A percentile compares a stretch with the other conserved stretches of the same genome.
Conservation (phyloP, 2,113 vertebrate species). For the Thamnophis sirtalis region DNA sequence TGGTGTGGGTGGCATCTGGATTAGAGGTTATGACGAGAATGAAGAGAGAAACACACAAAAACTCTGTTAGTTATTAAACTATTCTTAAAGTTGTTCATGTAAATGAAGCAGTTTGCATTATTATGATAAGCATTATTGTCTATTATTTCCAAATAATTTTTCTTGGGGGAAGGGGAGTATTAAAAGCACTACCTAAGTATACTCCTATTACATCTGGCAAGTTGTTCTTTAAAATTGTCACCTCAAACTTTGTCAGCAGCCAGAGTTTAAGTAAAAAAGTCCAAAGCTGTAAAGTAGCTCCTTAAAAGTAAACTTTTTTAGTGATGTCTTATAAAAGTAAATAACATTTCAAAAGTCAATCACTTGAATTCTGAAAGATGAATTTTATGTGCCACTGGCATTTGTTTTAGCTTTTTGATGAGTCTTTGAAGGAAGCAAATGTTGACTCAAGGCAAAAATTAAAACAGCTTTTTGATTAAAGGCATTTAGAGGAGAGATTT, state of each 20-base stretch:
- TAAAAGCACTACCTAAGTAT: neutral
- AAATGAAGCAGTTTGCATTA: neutral
- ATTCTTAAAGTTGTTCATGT: neutral
- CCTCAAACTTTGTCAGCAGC: neutral
- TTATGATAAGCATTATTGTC: neutral
- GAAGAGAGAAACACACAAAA: neutral
- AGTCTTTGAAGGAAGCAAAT: neutral
- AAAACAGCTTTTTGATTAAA: neutral
- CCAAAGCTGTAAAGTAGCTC: neutral
- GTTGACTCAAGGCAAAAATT: neutral
- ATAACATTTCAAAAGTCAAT: neutral
- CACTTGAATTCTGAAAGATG: neutral
- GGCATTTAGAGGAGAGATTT: neutral
- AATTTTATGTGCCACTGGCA: neutral
- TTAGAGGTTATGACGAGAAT: neutral
- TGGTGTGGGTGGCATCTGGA: neutral
- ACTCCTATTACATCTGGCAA: neutral
- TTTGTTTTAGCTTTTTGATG: neutral
- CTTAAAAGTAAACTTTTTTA: neutral
- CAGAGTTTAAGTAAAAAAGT: neutral
- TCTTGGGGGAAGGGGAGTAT: neutral
- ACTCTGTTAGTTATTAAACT: neutral
- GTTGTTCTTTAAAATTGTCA: neutral
- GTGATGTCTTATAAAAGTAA: neutral
- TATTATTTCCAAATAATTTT: neutral